phyloP scores from a whole-genome alignment of 2,888 invertebrate genomes.

The Eupithecia abbreviata region DNA sequence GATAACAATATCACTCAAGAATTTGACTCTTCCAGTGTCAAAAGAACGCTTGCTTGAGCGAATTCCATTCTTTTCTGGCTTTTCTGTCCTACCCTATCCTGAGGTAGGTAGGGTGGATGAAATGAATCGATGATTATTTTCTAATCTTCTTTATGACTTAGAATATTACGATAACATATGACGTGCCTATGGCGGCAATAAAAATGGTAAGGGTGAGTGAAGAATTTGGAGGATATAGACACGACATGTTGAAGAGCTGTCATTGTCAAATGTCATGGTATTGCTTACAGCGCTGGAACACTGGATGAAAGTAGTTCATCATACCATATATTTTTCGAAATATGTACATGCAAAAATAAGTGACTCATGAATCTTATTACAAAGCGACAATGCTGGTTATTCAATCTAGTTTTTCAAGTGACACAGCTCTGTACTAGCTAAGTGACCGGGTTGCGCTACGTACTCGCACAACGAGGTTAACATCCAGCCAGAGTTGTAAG shows the following conservation, averaged over 20 bases:
- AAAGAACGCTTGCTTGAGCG: neutral
- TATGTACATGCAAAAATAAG: slow-evolving; percentile 7
- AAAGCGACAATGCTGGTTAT: slow-evolving; percentile 13
- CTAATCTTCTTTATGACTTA: no score
- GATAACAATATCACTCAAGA: neutral
- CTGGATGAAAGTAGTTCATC: neutral
- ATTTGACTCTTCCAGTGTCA: neutral
- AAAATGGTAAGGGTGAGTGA: no score
- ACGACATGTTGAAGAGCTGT: no score
- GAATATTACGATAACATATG: no score
- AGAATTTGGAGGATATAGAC: no score
- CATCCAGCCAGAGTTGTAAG: slow-evolving; percentile 67
- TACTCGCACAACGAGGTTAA: slow-evolving; percentile 74
- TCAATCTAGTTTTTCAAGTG: slow-evolving; percentile 18
- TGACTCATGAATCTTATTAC: slow-evolving; percentile 12
- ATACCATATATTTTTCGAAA: neutral
- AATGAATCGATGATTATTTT: no score
- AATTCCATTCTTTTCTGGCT: neutral
- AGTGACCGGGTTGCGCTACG: slow-evolving; percentile 78
- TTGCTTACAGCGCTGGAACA: no score
- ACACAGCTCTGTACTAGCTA: slow-evolving; percentile 55
- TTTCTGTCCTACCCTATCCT: no score
- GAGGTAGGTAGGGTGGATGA: no score
- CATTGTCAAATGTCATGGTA: no score
- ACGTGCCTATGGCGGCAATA: no score